Base-by-base conservation (phyloP, 2,888 invertebrate species). In the Hyppa rectilinea region DNA sequence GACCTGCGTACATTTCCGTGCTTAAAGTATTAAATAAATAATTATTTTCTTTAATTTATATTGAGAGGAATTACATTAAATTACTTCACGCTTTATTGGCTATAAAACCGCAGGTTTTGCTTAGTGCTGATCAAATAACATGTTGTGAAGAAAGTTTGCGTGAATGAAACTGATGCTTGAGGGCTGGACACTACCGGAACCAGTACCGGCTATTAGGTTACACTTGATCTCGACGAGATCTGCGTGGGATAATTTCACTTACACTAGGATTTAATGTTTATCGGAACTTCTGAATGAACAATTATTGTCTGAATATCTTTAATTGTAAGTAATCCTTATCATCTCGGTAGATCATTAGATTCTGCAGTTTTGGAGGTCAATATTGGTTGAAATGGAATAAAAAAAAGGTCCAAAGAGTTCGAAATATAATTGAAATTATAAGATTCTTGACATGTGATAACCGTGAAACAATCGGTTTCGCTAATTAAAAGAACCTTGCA, bases 101-200 rank as follows among this genome's bases (percentile, higher is more conserved):
- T 62, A 43, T 61, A 64, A 66, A 83, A 76, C 76, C 75, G 62
- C 79, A 83, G 49, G 55, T 53, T 82, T 64, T 62, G 65, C 75
- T 45, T 52, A 60, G 59, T 45, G 53, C 65, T 38, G 74, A 72
- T 84, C 80, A 75, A 75, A 68, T 85, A 73, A 81, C 78, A 81
- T 78, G 75, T 79, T 87, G 86, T 86, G 84, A 88, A 88, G 88
- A 89, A 88, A 88, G 88, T 87, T 85, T 64, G 77, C 79, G 76
- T 78, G 74, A 87, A 83, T 77, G 77, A 82, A 84, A 84, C 81
- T 81, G 82, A 82, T 81, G 76, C 83, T 68, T 70, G 65, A 81
- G 78, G 79, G 70, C 75, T 80, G 78, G 88, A 82, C 85, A 86
- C 83, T 81, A 80, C 80, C 82, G 75, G 85, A 82, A 87, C 78